These are phyloP conservation scores for Villa cingulata DNA, from an alignment of 2,888 invertebrate genomes.

Conservation along the genomic window DNA sequence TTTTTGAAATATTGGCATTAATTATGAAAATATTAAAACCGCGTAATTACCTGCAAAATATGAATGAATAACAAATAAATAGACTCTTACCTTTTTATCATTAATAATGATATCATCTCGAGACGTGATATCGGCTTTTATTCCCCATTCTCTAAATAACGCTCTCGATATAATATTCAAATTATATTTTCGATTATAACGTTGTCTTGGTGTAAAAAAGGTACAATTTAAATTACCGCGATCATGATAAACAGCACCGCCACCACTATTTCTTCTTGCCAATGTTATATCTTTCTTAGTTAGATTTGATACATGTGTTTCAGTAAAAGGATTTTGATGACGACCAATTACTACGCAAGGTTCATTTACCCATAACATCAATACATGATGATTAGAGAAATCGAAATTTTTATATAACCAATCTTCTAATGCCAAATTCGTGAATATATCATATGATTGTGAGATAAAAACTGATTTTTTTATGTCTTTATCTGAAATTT, in stretches of 20 bases:
- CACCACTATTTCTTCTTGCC: slow-evolving; percentile 86
- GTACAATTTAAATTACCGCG: slow-evolving; percentile 84
- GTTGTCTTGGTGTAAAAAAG: slow-evolving; percentile 71
- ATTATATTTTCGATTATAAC: slow-evolving; percentile 78
- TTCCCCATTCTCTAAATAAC: slow-evolving; percentile 65
- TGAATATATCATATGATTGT: slow-evolving; percentile 77
- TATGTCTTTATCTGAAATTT: slow-evolving; percentile 39
- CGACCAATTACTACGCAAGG: slow-evolving; percentile 93
- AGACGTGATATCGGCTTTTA: slow-evolving; percentile 60
- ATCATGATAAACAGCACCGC: slow-evolving; percentile 96
- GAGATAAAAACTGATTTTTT: slow-evolving; percentile 85
- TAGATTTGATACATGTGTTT: slow-evolving; percentile 63
- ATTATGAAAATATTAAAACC: no score
- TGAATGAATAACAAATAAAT: background rate
- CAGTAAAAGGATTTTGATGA: slow-evolving; percentile 94
- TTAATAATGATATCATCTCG: slow-evolving; percentile 78
- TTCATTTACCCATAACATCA: slow-evolving; percentile 85
- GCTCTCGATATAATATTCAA: slow-evolving; percentile 74
- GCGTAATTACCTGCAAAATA: no score
- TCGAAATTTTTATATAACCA: slow-evolving; percentile 86
- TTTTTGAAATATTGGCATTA: no score
- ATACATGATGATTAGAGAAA: slow-evolving; percentile 66
- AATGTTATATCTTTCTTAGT: slow-evolving; percentile 54
- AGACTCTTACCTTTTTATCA: slow-evolving; percentile 40
- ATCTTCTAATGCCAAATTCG: slow-evolving; percentile 90